Percentiles rank a stretch among this genome's conserved stretches.
Evolutionary conservation across 2,797 vertebrate genomes (phyloP).

Genomic region (Vultur gryphus): DNA sequence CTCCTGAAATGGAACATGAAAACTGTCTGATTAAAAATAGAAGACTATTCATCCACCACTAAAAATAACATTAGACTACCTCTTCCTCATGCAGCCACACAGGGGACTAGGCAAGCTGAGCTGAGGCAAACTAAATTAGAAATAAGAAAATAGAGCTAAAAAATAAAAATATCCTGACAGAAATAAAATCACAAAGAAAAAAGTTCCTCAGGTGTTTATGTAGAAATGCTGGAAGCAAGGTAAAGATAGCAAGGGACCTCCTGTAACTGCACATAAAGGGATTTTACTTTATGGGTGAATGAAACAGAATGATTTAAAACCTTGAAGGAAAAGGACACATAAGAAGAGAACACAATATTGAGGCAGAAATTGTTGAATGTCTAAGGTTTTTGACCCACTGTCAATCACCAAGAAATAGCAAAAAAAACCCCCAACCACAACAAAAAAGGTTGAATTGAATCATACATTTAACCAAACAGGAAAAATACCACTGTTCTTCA

Average conservation of each 20-base stretch:
- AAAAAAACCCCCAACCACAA: background rate
- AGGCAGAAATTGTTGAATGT: background rate
- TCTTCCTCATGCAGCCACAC: background rate
- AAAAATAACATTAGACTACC: constrained; percentile 34
- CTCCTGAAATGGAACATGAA: constrained; percentile 36
- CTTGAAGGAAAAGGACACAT: background rate
- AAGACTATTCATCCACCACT: constrained; percentile 25
- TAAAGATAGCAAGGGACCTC: background rate
- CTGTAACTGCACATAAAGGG: background rate
- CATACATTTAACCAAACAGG: background rate
- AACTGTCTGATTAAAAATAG: constrained; percentile 60
- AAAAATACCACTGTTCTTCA: background rate
- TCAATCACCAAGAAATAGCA: background rate
- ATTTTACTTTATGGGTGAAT: background rate
- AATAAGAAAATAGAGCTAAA: background rate
- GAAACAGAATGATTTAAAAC: background rate
- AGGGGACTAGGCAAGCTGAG: background rate
- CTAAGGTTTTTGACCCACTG: background rate
- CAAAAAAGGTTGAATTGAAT: background rate
- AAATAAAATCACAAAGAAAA: background rate
- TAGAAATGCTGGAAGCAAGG: background rate
- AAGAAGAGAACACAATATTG: background rate
- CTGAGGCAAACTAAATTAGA: background rate
- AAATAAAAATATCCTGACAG: background rate
- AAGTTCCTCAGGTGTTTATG: background rate